Percentiles rank a stretch among this genome's conserved stretches.
phyloP scores from a whole-genome alignment of 2,888 invertebrate genomes.

The Nineta flava region DNA sequence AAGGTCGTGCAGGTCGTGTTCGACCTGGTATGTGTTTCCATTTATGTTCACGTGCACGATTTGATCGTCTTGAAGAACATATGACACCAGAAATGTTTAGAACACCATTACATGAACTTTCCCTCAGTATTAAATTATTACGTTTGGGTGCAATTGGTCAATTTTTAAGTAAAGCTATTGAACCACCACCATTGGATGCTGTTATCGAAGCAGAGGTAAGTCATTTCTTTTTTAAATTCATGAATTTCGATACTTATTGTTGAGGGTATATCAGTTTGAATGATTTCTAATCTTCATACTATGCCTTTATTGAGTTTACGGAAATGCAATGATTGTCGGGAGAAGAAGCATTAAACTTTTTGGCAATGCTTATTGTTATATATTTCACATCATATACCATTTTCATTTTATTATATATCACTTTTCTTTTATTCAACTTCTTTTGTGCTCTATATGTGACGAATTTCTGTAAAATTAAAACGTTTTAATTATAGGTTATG shows the following conservation, averaged over 20 bases:
- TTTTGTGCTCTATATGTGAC: too few relatives aligned
- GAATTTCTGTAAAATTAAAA: conserved; percentile 5
- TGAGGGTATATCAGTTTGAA: too few relatives aligned
- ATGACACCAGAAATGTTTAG: conserved; percentile 96
- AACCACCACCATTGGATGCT: conserved; percentile 93
- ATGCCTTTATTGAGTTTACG: too few relatives aligned
- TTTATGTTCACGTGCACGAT: conserved; percentile 66
- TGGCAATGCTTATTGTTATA: too few relatives aligned
- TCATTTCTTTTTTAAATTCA: too few relatives aligned
- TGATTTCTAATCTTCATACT: too few relatives aligned
- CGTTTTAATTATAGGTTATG: conserved; percentile 15
- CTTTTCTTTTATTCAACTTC: too few relatives aligned
- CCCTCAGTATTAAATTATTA: conserved; percentile 78
- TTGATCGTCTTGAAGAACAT: conserved; percentile 64
- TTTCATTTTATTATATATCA: too few relatives aligned
- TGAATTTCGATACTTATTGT: too few relatives aligned
- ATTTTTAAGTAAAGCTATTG: conserved; percentile 88
- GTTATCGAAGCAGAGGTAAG: conserved; percentile 87
- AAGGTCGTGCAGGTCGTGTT: conserved; percentile 92
- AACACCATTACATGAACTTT: conserved; percentile 89
- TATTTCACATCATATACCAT: too few relatives aligned
- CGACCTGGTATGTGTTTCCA: conserved; percentile 88
- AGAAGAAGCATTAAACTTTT: too few relatives aligned
- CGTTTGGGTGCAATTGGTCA: conserved; percentile 83
- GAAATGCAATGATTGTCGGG: too few relatives aligned